Evolutionary conservation across 2,888 invertebrate genomes (phyloP).

Genomic region (Ophion ellenae): DNA sequence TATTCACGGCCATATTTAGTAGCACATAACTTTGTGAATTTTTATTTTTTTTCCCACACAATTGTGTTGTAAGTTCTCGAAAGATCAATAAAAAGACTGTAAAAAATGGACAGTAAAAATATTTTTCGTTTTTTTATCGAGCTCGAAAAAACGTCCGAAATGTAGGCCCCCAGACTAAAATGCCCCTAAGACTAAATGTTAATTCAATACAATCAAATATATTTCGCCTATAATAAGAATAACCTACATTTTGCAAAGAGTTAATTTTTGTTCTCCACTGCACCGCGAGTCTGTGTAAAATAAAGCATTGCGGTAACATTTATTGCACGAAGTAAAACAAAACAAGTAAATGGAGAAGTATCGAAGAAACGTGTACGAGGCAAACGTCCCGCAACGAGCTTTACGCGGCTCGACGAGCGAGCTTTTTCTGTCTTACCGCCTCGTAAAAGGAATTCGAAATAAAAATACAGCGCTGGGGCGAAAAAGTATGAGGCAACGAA

Average conservation of each 20-base stretch:
- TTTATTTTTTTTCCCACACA: too few relatives aligned
- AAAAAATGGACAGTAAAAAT: too few relatives aligned
- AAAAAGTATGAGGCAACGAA: neutral
- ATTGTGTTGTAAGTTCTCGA: too few relatives aligned
- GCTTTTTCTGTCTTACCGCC: conserved; percentile 12
- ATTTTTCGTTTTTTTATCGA: too few relatives aligned
- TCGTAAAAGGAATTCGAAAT: conserved; percentile 42
- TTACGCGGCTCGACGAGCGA: neutral
- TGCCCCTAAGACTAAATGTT: too few relatives aligned
- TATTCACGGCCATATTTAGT: too few relatives aligned
- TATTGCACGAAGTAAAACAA: conserved; percentile 25
- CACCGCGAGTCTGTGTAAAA: neutral
- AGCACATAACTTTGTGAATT: too few relatives aligned
- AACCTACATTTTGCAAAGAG: neutral
- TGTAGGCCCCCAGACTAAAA: too few relatives aligned
- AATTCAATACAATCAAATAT: too few relatives aligned
- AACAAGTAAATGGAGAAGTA: conserved; percentile 5
- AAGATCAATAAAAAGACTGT: too few relatives aligned
- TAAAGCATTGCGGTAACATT: neutral
- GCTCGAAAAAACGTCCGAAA: too few relatives aligned
- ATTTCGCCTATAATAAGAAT: neutral
- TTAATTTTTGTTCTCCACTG: neutral
- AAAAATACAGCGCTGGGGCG: conserved; percentile 4
- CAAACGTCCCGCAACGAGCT: conserved; percentile 5
- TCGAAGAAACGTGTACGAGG: neutral